phyloP scores from a whole-genome alignment of 2,113 vertebrate genomes.

The Aspidoscelis tigris region DNA sequence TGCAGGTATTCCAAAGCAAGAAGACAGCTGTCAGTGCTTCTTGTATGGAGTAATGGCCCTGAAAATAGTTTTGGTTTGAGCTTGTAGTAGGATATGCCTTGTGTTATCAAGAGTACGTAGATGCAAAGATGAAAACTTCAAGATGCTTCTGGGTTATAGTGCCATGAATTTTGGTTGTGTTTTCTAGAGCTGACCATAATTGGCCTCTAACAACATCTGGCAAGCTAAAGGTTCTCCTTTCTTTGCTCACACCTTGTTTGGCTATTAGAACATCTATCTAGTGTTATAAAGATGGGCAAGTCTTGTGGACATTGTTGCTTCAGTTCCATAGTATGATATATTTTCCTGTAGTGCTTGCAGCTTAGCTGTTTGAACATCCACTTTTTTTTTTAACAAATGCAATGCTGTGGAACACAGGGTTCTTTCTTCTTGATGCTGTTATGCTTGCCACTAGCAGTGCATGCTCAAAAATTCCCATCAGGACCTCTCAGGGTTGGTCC shows the following conservation, averaged over 20 bases:
- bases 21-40: not conserved
- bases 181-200: not conserved
- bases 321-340: not conserved
- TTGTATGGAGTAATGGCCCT: not conserved
- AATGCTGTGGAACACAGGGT: not conserved
- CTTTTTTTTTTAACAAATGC: not conserved
- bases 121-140: not conserved
- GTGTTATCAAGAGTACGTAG: not conserved
- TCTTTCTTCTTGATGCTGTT: not conserved
- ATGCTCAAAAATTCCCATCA: too few relatives aligned
- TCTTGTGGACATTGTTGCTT: not conserved
- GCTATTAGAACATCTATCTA: not conserved
- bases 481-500: too few relatives aligned
- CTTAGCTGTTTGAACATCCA: not conserved
- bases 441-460: not conserved
- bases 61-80: not conserved
- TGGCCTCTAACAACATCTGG: too few relatives aligned
- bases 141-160: too few relatives aligned
- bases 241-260: not conserved
- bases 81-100: too few relatives aligned
- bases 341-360: not conserved
- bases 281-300: not conserved
- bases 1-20: not conserved
- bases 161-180: too few relatives aligned
- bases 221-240: too few relatives aligned